phyloP scores from a whole-genome alignment of 2,888 invertebrate genomes.

The Tenthredo scrophulariae region DNA sequence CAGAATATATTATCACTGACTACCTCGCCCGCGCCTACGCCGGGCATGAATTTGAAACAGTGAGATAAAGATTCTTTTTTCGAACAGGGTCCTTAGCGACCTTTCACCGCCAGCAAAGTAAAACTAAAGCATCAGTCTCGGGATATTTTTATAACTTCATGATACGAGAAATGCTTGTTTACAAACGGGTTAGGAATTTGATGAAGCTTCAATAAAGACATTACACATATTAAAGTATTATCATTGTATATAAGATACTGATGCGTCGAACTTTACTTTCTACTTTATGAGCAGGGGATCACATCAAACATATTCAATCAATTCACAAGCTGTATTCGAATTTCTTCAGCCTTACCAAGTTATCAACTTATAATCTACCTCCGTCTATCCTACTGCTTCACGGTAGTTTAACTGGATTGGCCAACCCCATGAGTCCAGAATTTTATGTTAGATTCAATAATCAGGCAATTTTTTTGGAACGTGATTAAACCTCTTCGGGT shows the following conservation, averaged over 20 bases:
- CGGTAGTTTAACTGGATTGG: constrained; percentile 27
- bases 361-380: constrained; percentile 31
- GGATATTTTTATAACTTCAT: neutral
- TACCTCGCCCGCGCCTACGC: neutral
- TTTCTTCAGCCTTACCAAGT: constrained; percentile 15
- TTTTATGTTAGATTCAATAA: constrained; percentile 20
- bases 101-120: neutral
- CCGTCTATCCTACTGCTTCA: constrained; percentile 37
- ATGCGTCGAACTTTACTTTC: neutral
- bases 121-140: neutral
- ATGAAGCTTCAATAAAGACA: neutral
- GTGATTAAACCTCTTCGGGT: neutral
- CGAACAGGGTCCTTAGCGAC: neutral
- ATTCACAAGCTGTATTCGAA: neutral
- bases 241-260: constrained; percentile 17
- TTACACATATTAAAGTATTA: constrained; percentile 18
- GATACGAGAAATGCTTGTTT: neutral
- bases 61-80: constrained; percentile 5
- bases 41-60: constrained; percentile 12
- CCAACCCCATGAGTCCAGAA: neutral
- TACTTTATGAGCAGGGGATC: neutral
- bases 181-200: neutral
- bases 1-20: neutral
- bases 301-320: neutral
- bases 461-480: neutral